Conservation (phyloP, 2,113 vertebrate species). For the Lagenorhynchus albirostris region DNA sequence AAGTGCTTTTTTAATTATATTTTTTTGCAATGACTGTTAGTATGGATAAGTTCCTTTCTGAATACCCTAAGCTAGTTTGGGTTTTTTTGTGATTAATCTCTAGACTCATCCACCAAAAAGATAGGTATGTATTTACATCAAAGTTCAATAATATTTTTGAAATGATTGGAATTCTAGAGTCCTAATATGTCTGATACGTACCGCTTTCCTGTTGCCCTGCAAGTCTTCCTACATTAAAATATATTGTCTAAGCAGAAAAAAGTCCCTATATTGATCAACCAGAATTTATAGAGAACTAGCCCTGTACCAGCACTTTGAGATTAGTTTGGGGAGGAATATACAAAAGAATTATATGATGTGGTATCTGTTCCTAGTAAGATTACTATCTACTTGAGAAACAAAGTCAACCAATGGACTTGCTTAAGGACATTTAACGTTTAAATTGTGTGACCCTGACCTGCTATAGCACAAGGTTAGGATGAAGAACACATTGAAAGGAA, state of each 20-base stretch:
- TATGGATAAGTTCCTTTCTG: not conserved
- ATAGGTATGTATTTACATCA: not conserved
- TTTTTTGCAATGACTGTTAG: not conserved
- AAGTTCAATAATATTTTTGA: constrained; percentile 23
- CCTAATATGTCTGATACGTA: not conserved
- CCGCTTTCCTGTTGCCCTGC: not conserved
- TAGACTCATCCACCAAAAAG: not conserved
- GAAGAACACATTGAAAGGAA: not conserved
- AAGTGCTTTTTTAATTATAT: not conserved
- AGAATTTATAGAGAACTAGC: not conserved
- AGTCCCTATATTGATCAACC: not conserved
- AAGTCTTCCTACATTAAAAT: not conserved
- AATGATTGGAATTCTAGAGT: not conserved
- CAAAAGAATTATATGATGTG: not conserved
- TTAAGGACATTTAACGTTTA: not conserved
- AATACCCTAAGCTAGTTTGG: not conserved
- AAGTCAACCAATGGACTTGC: not conserved
- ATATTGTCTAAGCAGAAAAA: not conserved
- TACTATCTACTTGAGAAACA: not conserved
- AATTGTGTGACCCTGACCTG: not conserved
- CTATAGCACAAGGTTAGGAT: not conserved
- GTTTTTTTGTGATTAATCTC: not conserved
- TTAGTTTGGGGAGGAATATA: not conserved
- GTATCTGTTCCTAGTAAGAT: not conserved
- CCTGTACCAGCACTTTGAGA: not conserved